phyloP scores from a whole-genome alignment of 1,140 invertebrate genomes.

The Trichogramma pretiosum region DNA sequence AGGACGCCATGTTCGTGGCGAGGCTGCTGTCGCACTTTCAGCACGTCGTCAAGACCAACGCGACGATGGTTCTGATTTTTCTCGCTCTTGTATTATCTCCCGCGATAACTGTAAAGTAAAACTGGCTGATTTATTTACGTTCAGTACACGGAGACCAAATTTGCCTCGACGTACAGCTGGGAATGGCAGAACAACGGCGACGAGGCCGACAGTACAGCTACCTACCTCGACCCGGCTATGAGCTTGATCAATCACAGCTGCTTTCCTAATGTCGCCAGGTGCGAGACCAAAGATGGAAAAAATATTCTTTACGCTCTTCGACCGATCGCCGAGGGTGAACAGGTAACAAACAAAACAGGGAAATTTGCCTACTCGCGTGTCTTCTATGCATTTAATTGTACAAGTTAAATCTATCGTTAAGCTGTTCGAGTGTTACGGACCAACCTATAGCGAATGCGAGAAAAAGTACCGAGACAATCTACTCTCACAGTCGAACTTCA shows the following conservation, averaged over 20 bases:
- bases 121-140: too few species aligned
- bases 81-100: too few species aligned
- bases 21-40: constrained; percentile 12
- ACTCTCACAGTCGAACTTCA: neutral
- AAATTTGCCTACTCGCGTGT: too few species aligned
- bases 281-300: neutral
- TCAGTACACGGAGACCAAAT: too few species aligned
- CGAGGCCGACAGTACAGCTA: constrained; percentile 5
- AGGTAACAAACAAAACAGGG: constrained; percentile 5
- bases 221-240: constrained; percentile 7
- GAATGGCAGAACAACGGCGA: too few species aligned
- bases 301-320: constrained; percentile 8
- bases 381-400: too few species aligned
- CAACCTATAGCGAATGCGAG: neutral
- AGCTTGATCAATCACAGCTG: constrained; percentile 15
- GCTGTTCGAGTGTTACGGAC: constrained; percentile 11
- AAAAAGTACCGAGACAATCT: neutral
- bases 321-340: constrained; percentile 6
- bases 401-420: neutral
- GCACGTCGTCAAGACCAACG: constrained; percentile 6
- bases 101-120: too few species aligned
- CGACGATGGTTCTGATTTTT: neutral
- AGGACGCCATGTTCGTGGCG: constrained; percentile 11
- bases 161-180: too few species aligned
- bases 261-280: constrained; percentile 9